phyloP scores from a whole-genome alignment of 1,140 invertebrate genomes.

The Aphidius gifuensis region DNA sequence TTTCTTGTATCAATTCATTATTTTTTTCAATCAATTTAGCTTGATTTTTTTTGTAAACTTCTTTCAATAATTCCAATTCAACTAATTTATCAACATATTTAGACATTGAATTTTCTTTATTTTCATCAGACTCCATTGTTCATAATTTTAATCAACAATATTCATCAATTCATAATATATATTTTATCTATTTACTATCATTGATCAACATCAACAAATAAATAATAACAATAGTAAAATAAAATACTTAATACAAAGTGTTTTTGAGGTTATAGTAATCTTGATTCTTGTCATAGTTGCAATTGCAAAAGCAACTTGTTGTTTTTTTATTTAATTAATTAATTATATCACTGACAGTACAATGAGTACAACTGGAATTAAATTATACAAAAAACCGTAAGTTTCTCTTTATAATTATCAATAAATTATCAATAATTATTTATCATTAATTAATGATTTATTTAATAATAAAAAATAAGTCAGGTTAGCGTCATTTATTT shows the following conservation, averaged over 20 bases:
- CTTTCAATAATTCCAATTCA: constrained; percentile 27
- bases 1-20: constrained; percentile 23
- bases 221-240: too few species aligned
- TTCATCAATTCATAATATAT: too few species aligned
- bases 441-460: neutral
- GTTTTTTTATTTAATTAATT: neutral
- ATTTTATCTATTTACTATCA: too few species aligned
- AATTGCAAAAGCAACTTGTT: too few species aligned
- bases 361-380: constrained; percentile 38
- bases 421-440: constrained; percentile 1
- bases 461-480: neutral
- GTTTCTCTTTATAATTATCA: constrained; percentile 15
- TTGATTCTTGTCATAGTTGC: too few species aligned
- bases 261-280: too few species aligned
- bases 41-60: constrained; percentile 12
- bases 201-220: too few species aligned
- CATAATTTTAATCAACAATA: too few species aligned
- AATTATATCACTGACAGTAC: constrained; percentile 10
- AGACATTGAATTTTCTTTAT: too few species aligned
- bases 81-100: constrained; percentile 16
- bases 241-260: too few species aligned
- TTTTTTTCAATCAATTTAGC: constrained; percentile 20
- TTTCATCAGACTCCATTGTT: too few species aligned
- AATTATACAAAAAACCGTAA: constrained; percentile 41
- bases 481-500: neutral